These are phyloP conservation scores for Glomeris marginata DNA, from an alignment of 2,888 invertebrate genomes.

Conservation along the genomic window DNA sequence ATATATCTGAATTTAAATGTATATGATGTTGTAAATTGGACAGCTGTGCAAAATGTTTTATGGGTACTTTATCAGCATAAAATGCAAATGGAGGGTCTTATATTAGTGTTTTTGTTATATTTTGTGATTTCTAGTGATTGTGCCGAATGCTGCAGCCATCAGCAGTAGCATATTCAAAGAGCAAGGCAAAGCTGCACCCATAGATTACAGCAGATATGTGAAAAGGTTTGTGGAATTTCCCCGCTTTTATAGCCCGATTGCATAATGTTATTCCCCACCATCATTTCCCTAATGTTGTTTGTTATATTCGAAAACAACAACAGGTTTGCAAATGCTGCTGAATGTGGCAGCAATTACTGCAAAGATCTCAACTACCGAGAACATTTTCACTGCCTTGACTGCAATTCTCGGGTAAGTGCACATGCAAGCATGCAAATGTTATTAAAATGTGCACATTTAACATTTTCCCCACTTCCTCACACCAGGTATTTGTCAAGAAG, in stretches of 20 bases:
- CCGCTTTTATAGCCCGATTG: conserved; percentile 9
- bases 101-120: too few relatives aligned
- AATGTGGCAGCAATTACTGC: conserved; percentile 72
- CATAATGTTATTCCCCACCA: conserved; percentile 6
- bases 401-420: conserved; percentile 41
- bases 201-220: conserved; percentile 80
- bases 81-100: too few relatives aligned
- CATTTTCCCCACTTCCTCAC: not conserved
- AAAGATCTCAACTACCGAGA: conserved; percentile 80
- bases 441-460: conserved; percentile 5
- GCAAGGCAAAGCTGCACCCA: conserved; percentile 28
- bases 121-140: too few relatives aligned
- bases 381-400: conserved; percentile 84
- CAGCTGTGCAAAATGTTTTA: too few relatives aligned
- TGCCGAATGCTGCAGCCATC: too few relatives aligned
- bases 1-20: too few relatives aligned
- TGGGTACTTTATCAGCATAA: too few relatives aligned
- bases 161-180: conserved; percentile 9
- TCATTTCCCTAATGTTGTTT: conserved; percentile 1
- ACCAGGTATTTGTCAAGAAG: conserved; percentile 79
- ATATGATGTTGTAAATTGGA: too few relatives aligned
- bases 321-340: conserved; percentile 54
- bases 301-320: not conserved
- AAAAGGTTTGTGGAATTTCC: conserved; percentile 38
- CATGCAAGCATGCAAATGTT: not conserved